Evolutionary conservation across 37 sponge, comb jelly and placozoan genomes (phyloP), one percentile per base, ranked within the genome.

Genomic region (Theonella swinhoei): DNA sequence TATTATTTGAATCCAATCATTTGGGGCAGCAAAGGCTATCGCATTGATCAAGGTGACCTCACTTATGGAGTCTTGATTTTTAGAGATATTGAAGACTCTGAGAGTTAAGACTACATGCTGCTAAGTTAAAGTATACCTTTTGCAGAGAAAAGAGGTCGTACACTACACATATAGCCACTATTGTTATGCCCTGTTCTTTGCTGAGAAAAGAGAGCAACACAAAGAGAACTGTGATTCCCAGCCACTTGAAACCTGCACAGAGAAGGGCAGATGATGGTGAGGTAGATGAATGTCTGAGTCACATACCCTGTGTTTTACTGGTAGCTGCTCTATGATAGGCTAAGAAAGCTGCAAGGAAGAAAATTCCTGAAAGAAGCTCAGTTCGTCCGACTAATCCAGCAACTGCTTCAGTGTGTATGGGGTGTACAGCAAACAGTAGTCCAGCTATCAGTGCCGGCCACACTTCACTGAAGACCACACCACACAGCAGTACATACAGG

Each of bases 311-410:
- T 73, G 2, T 22, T n/a, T 9, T 38, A 7, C 2, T 38, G 47
- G 17, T 64, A 39, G 23, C 82, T 30, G 23, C 65, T 81, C 64
- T 80, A 24, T 64, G 39, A 79, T 97, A 94, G 22, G 77, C 58
- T 2, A 84, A 39, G 29, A 97, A 87, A 33, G 81, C 58, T 0
- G 73, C 33, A 20, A 89, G 67, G 70, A 92, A 97, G 89, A 97
- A 97, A n/a, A 94, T 33, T 33, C 85, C 90, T 39, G 95, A 97
- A 0, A 97, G 80, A 1, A 76, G 74, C 40, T 97, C 97, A 36
- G 97, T 94, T 70, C 97, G 80, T 17, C 97, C 97, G 11, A 97
- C 97, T 17, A 97, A 73, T 29, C 97, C 97, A 58, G 97, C 97
- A 32, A 82, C 83, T 30, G 83, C 83, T 34, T 82, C 83, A 39